phyloP scores from a whole-genome alignment of 2,113 vertebrate genomes.

The Vulpes lagopus region DNA sequence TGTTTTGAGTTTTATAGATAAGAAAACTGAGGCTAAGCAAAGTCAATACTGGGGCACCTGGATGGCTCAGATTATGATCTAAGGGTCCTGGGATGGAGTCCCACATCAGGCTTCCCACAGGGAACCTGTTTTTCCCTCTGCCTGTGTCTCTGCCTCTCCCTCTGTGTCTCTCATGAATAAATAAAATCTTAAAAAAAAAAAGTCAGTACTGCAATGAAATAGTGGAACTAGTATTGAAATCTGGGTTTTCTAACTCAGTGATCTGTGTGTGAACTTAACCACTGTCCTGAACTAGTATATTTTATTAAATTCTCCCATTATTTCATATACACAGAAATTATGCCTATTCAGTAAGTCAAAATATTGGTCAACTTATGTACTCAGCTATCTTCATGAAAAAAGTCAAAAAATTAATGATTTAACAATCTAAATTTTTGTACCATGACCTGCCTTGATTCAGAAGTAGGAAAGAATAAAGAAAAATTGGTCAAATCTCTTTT shows the following conservation, averaged over 20 bases:
- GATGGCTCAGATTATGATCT: too few species aligned
- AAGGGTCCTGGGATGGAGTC: too few species aligned
- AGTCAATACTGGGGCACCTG: not conserved
- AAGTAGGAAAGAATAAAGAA: not conserved
- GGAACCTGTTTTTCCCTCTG: too few species aligned
- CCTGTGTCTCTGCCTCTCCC: too few species aligned
- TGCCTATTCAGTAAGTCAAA: not conserved
- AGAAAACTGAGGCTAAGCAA: not conserved
- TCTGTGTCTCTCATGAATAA: too few species aligned
- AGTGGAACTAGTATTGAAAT: not conserved
- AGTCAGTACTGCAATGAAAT: not conserved
- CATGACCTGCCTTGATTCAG: not conserved
- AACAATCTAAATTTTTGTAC: not conserved
- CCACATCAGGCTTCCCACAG: too few species aligned
- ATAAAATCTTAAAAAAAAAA: not conserved
- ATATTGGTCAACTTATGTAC: not conserved
- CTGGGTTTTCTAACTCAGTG: not conserved
- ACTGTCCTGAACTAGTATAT: not conserved
- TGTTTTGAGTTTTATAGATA: not conserved
- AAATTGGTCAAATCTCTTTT: not conserved
- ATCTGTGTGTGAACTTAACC: not conserved
- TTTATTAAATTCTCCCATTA: conserved; percentile 27
- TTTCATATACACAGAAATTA: conserved; percentile 5
- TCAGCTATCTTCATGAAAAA: not conserved
- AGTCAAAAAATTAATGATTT: not conserved